These are phyloP conservation scores for Oopsacas minuta DNA, from an alignment of 37 sponge, comb jelly and placozoan species.

Conservation along the genomic window DNA sequence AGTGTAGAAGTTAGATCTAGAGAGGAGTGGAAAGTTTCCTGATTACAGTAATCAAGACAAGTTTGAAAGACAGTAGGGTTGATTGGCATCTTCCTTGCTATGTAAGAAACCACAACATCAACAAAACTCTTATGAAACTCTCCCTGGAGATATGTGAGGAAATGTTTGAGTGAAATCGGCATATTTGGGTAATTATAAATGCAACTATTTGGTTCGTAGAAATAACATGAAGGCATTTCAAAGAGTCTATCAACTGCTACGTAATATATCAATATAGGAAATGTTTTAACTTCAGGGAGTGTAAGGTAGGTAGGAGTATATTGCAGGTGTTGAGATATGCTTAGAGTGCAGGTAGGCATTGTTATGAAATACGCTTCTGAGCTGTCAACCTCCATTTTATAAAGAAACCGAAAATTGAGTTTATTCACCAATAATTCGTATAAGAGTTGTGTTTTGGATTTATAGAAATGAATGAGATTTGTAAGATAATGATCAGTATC, in stretches of 20 bases:
- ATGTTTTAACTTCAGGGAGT: neutral
- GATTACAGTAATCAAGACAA: slow-evolving; percentile 5
- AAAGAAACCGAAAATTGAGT: neutral
- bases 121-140: slow-evolving; percentile 11
- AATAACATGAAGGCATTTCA: slow-evolving; percentile 3
- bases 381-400: neutral
- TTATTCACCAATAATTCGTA: neutral
- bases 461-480: neutral
- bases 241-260: neutral
- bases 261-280: neutral
- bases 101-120: neutral
- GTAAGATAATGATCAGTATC: neutral
- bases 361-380: neutral
- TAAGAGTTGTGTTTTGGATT: neutral
- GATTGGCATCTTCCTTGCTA: neutral
- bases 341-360: neutral
- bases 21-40: neutral
- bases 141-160: neutral
- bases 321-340: neutral
- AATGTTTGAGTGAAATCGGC: neutral
- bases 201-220: neutral
- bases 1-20: neutral
- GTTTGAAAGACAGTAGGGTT: neutral
- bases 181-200: neutral
- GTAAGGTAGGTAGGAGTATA: neutral